These are phyloP conservation scores for Stegodyphus mimosarum DNA, from an alignment of 1,140 invertebrate genomes.

Conservation along the genomic window DNA sequence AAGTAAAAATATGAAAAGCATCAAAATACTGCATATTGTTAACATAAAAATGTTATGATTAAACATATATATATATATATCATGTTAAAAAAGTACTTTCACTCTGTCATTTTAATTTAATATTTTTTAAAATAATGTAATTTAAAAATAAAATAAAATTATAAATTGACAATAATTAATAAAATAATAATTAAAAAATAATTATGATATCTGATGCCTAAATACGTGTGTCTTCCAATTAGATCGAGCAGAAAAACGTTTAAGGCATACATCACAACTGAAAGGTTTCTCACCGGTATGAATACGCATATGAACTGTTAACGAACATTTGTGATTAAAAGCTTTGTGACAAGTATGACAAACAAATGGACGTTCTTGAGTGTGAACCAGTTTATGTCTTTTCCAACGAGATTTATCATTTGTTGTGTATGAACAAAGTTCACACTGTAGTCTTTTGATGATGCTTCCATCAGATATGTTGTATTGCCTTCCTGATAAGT, in stretches of 20 bases:
- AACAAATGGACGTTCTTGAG: conserved; percentile 77
- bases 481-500: too few relatives aligned
- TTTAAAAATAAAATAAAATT: too few relatives aligned
- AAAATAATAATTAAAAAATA: too few relatives aligned
- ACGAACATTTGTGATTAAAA: conserved; percentile 70
- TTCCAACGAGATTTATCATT: conserved; percentile 80
- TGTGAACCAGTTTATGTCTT: conserved; percentile 83
- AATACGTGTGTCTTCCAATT: conserved; percentile 93
- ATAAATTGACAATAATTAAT: too few relatives aligned
- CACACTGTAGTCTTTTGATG: not conserved
- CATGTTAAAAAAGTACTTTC: too few relatives aligned
- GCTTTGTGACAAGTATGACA: conserved; percentile 68
- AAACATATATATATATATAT: too few relatives aligned
- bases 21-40: too few relatives aligned
- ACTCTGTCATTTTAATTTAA: too few relatives aligned
- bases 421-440: not conserved
- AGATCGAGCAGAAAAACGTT: conserved; percentile 96
- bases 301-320: conserved; percentile 80
- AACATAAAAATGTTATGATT: too few relatives aligned
- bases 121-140: too few relatives aligned
- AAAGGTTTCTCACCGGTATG: conserved; percentile 98
- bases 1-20: too few relatives aligned
- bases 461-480: too few relatives aligned
- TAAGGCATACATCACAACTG: conserved; percentile 93
- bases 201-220: conserved; percentile 72